These are phyloP conservation scores for Apotomis capreana DNA, from an alignment of 2,888 invertebrate species.

Conservation along the genomic window DNA sequence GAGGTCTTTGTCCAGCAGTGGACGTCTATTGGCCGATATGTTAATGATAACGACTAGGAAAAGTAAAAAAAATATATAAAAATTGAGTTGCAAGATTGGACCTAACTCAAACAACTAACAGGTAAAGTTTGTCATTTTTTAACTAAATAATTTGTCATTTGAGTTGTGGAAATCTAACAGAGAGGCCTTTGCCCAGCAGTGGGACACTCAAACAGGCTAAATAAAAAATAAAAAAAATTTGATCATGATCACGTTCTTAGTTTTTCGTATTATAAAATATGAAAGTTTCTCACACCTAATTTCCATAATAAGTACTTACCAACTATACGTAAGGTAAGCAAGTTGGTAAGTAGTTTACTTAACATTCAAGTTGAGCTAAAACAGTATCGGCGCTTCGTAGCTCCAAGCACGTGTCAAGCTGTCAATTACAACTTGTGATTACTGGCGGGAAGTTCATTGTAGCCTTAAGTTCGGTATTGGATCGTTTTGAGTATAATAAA, in stretches of 20 bases:
- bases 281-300: not conserved
- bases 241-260: not conserved
- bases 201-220: too few relatives aligned
- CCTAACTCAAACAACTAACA: too few relatives aligned
- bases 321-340: not conserved
- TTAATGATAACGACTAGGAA: too few relatives aligned
- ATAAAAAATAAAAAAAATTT: too few relatives aligned
- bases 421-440: constrained; percentile 6
- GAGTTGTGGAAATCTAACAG: too few relatives aligned
- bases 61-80: too few relatives aligned
- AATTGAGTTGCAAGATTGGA: too few relatives aligned
- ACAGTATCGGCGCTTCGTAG: constrained; percentile 1
- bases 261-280: not conserved
- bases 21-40: too few relatives aligned
- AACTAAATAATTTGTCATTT: too few relatives aligned
- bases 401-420: constrained; percentile 1
- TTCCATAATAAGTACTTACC: not conserved
- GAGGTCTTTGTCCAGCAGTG: too few relatives aligned
- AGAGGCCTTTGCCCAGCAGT: too few relatives aligned
- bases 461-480: not conserved
- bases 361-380: constrained; percentile 6
- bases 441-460: constrained; percentile 1
- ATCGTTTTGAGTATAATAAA: not conserved
- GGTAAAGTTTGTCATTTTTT: too few relatives aligned
- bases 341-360: not conserved